Conservation (phyloP, 2,888 invertebrate species). For the Cepaea hortensis region DNA sequence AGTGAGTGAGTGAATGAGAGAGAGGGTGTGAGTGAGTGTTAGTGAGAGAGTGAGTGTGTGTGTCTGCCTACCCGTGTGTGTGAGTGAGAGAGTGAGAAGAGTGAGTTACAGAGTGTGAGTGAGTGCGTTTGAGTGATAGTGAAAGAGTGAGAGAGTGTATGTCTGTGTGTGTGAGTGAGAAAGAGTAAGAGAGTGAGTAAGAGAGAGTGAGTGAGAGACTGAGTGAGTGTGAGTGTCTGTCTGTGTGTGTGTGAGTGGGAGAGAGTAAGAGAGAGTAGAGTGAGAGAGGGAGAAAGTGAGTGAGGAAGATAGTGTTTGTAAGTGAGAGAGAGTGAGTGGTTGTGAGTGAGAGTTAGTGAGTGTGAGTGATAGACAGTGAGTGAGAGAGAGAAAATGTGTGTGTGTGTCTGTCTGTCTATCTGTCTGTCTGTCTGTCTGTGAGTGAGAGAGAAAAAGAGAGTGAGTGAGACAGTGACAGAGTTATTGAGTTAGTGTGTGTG, state of each 20-base stretch:
- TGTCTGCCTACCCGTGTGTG: not conserved
- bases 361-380: not conserved
- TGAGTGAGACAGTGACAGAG: not conserved
- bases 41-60: not conserved
- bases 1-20: not conserved
- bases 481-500: too few species aligned
- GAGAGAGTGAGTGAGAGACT: too few species aligned
- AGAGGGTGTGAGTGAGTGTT: too few species aligned
- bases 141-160: not conserved
- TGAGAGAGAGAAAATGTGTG: not conserved
- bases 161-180: not conserved
- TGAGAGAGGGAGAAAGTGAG: not conserved
- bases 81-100: not conserved
- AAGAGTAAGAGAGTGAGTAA: not conserved
- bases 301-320: not conserved
- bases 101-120: not conserved
- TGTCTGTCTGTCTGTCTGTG: too few species aligned
- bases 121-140: not conserved
- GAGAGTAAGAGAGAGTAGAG: not conserved
- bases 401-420: too few species aligned
- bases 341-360: not conserved
- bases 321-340: not conserved
- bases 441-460: not conserved
- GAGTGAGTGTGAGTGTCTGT: not conserved
- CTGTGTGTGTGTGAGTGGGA: not conserved